phyloP scores from a whole-genome alignment of 2,888 invertebrate genomes.

The Polietes domitor region DNA sequence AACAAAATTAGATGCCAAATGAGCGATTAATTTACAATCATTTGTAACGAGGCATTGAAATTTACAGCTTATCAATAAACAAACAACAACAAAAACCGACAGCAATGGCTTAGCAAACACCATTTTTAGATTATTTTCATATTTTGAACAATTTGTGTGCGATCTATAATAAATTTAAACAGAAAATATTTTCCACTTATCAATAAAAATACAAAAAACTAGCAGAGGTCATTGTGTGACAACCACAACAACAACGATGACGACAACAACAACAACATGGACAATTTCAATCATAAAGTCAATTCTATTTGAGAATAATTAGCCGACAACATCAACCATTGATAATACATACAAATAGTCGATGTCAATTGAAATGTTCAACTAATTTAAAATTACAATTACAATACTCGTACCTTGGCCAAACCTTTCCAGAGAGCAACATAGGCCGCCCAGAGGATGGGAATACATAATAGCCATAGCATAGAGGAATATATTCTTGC shows the following conservation, averaged over 20 bases:
- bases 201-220: neutral
- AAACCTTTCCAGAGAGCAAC: too few species aligned
- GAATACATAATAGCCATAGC: too few species aligned
- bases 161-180: neutral
- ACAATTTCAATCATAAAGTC: neutral
- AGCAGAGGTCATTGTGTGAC: neutral
- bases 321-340: neutral
- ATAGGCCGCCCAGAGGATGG: too few species aligned
- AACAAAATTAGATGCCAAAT: too few species aligned
- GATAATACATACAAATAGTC: neutral
- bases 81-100: too few species aligned
- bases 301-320: slow-evolving; percentile 29
- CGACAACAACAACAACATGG: neutral
- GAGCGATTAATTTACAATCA: too few species aligned
- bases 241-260: neutral
- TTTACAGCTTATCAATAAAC: too few species aligned
- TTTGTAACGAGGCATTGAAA: too few species aligned
- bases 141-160: neutral
- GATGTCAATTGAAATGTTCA: neutral
- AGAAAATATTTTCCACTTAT: neutral
- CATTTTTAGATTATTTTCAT: too few species aligned
- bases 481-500: neutral
- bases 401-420: neutral
- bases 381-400: neutral
- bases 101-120: too few species aligned